Percentiles rank a stretch among this genome's conserved stretches.
Evolutionary conservation across 2,888 invertebrate species (phyloP).

Genomic region (Lepidocyrtoides sp.): DNA sequence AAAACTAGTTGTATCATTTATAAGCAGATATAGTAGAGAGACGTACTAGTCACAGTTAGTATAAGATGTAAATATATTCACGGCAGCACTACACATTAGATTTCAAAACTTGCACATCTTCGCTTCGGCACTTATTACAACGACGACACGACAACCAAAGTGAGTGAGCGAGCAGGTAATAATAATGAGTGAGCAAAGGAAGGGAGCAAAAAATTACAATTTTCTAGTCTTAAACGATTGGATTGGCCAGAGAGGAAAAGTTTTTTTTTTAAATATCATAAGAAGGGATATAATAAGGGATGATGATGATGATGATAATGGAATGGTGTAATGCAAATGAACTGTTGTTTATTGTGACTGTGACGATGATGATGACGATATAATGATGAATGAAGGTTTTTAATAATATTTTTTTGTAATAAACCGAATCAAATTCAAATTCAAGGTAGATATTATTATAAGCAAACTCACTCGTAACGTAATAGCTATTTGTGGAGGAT

Average conservation of each 20-base stretch:
- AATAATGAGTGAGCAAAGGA: constrained; percentile 37
- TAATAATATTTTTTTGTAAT: constrained; percentile 47
- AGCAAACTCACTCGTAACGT: neutral
- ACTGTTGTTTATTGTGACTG: neutral
- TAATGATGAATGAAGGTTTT: constrained; percentile 32
- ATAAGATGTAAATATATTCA: neutral
- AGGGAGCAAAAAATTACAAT: constrained; percentile 48
- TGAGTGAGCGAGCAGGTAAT: constrained; percentile 37
- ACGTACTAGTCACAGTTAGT: too few relatives aligned
- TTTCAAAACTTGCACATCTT: constrained; percentile 20
- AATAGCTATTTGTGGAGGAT: neutral
- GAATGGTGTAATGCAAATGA: constrained; percentile 30
- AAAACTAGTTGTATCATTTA: neutral
- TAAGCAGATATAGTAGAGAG: too few relatives aligned
- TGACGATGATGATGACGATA: constrained; percentile 34
- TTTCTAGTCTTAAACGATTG: constrained; percentile 53
- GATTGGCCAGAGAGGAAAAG: constrained; percentile 67
- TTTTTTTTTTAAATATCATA: neutral
- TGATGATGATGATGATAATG: too few relatives aligned
- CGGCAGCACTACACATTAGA: neutral
- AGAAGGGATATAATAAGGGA: constrained; percentile 11
- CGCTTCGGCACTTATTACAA: constrained; percentile 32
- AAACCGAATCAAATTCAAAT: constrained; percentile 34
- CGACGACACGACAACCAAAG: constrained; percentile 17
- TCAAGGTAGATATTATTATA: neutral